Evolutionary conservation across 2,888 invertebrate species (phyloP), one percentile per base, ranked within the genome.

Genomic region (Netelia inedita): DNA sequence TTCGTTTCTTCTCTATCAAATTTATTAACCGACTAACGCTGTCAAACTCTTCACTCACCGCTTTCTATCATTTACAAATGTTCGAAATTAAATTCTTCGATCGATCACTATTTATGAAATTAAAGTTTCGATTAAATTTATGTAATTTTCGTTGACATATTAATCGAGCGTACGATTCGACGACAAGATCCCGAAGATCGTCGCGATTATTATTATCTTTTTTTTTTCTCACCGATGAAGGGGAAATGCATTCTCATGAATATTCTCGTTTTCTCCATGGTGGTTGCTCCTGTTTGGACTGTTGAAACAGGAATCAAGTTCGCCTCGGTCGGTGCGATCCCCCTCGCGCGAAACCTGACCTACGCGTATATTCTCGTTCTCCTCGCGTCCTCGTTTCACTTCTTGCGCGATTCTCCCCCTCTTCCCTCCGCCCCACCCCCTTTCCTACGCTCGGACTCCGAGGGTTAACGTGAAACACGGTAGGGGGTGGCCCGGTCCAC

Each of bases 261-360:
- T 73, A 73, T 73, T 61, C 61, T n/a, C n/a, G 19, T 43, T 59
- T 11, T 21, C 46, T 11, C 8, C n/a, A 28, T 71, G 43, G n/a
- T 9, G 65, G 19, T 59, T 19, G 72, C 63, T 57, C 19, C 35
- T 11, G 61, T 46, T 55, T 65, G 8, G 71, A 69, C 71, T 63
- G 79, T 79, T 71, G 1, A 28, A 65, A 78, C 59, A 84, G 68
- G 84, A 69, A 78, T 81, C 76, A 16, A 43, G 75, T 80, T 66
- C 83, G 71, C 43, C 16, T 23, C 63, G 55, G 35, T 35, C 35
- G 65, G 68, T 16, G 59, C 28, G 55, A 66, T 23, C 35, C 50
- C 46, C 61, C 28, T 16, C 50, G 79, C 71, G 76, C 79, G 80
- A 86, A 87, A 85, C 86, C 87, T 87, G 87, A 87, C 87, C 87